Percentiles rank a stretch among this genome's conserved stretches.
Conservation (phyloP, 2,113 vertebrate species). For the Ramphastos sulfuratus region DNA sequence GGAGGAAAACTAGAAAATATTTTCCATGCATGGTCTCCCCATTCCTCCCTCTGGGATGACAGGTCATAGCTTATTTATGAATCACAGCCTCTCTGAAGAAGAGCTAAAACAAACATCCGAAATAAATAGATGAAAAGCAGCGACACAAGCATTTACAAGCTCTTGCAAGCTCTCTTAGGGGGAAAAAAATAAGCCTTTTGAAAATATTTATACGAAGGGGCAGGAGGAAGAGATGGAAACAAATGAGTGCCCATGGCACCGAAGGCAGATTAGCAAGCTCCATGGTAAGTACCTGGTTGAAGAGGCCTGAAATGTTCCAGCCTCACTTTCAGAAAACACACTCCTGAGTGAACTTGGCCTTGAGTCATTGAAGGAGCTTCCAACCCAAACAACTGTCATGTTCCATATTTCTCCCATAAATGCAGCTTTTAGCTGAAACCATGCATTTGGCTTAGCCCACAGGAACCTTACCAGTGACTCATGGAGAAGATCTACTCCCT, state of each 20-base stretch:
- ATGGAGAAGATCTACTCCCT: not conserved
- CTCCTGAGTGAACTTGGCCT: not conserved
- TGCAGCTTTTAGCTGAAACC: not conserved
- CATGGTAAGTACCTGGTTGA: not conserved
- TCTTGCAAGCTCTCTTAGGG: not conserved
- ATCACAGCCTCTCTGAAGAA: not conserved
- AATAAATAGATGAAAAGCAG: not conserved
- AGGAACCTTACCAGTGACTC: not conserved
- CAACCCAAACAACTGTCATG: not conserved
- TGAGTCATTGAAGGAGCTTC: not conserved
- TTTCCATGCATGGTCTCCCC: not conserved
- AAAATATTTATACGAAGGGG: not conserved
- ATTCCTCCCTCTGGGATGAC: not conserved
- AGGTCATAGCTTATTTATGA: constrained; percentile 23
- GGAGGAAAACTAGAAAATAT: not conserved
- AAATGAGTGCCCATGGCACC: not conserved
- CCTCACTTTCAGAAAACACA: not conserved
- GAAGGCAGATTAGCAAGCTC: not conserved
- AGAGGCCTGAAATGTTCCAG: not conserved
- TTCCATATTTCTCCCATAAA: constrained; percentile 3
- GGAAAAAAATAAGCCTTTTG: not conserved
- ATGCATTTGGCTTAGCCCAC: accelerated
- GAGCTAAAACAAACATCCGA: not conserved
- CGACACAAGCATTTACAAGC: not conserved
- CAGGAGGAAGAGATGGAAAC: not conserved